These are phyloP conservation scores for Crioceris asparagi DNA, from an alignment of 2,888 invertebrate species.

Conservation along the genomic window DNA sequence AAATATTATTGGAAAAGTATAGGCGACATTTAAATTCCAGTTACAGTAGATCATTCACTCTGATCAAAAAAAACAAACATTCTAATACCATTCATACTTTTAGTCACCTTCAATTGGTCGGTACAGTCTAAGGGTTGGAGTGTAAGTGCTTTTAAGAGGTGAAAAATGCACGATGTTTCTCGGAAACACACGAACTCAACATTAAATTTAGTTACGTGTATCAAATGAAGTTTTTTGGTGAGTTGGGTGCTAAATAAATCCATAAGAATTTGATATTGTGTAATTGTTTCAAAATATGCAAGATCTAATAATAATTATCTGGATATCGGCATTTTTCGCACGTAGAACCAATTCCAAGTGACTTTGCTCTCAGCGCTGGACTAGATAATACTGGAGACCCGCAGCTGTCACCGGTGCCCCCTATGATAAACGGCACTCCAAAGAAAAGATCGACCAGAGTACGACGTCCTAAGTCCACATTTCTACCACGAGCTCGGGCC, in stretches of 20 bases:
- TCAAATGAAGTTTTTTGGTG: too few species aligned
- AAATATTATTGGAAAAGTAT: conserved; percentile 9
- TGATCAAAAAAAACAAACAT: conserved; percentile 16
- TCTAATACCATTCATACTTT: conserved; percentile 19
- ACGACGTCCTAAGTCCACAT: too few species aligned
- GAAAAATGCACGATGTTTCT: too few species aligned
- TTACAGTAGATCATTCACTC: conserved; percentile 17
- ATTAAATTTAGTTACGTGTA: too few species aligned
- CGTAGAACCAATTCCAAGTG: conserved; percentile 20
- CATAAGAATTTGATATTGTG: too few species aligned
- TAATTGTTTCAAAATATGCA: background rate
- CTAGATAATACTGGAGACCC: conserved; percentile 60
- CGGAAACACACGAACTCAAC: too few species aligned
- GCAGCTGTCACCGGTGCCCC: conserved; percentile 43
- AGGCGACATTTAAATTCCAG: conserved; percentile 18
- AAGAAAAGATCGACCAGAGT: too few species aligned
- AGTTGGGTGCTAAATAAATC: too few species aligned
- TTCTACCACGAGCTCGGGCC: too few species aligned
- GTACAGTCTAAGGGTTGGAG: conserved; percentile 9
- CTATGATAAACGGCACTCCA: too few species aligned
- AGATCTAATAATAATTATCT: too few species aligned
- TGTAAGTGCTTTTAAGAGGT: conserved; percentile 3
- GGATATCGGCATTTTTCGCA: too few species aligned
- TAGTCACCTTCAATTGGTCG: conserved; percentile 19
- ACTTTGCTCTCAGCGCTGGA: conserved; percentile 39